phyloP scores from a whole-genome alignment of 2,797 vertebrate genomes.

The Neopelma chrysocephalum region DNA sequence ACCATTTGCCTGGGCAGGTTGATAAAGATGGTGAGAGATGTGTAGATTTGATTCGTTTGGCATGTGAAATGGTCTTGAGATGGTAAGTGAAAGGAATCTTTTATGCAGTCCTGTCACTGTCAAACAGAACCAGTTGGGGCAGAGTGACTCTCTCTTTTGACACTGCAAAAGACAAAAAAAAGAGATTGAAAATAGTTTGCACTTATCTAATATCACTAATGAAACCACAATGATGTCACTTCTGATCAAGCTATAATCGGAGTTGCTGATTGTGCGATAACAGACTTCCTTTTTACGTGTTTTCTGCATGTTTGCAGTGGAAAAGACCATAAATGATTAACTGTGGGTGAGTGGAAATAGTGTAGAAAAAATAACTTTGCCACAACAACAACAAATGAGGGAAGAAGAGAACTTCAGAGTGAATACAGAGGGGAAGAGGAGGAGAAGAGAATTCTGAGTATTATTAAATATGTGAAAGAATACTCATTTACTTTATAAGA shows the following conservation, averaged over 20 bases:
- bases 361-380: slow-evolving; percentile 81
- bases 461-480: slow-evolving; percentile 73
- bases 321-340: slow-evolving; percentile 77
- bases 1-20: slow-evolving; percentile 63
- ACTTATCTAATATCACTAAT: slow-evolving; percentile 76
- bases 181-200: slow-evolving; percentile 66
- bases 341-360: slow-evolving; percentile 86
- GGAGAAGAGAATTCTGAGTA: slow-evolving; percentile 67
- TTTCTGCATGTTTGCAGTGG: slow-evolving; percentile 76
- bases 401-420: slow-evolving; percentile 57
- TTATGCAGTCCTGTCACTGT: neutral
- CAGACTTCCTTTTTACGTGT: slow-evolving; percentile 79
- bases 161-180: slow-evolving; percentile 38
- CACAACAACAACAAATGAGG: slow-evolving; percentile 83
- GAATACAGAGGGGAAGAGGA: slow-evolving; percentile 59
- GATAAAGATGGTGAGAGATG: slow-evolving; percentile 28
- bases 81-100: slow-evolving; percentile 26
- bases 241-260: slow-evolving; percentile 77
- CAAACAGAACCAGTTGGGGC: neutral
- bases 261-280: slow-evolving; percentile 78
- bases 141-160: neutral
- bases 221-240: slow-evolving; percentile 81
- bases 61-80: slow-evolving; percentile 1
- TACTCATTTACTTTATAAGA: slow-evolving; percentile 81
- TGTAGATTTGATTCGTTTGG: slow-evolving; percentile 25